Conservation (phyloP, 2,797 vertebrate species). For the Danio kyathit region DNA sequence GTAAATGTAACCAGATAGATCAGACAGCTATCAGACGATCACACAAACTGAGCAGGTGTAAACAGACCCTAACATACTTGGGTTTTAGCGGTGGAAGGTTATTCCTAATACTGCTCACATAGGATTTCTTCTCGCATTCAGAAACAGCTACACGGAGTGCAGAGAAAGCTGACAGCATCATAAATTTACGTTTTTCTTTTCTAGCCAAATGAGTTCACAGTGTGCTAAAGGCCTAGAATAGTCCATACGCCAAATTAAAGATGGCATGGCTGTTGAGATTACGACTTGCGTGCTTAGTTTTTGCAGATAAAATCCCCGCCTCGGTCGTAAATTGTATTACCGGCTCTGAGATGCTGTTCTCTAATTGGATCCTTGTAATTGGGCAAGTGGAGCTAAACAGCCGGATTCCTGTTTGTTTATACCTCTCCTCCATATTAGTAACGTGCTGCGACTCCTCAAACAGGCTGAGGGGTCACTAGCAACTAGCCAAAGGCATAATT, state of each 20-base stretch:
- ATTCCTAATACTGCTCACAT: not conserved
- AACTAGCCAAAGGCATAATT: constrained; percentile 61
- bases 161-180: constrained; percentile 20
- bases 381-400: constrained; percentile 63
- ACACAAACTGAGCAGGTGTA: no score
- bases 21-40: no score
- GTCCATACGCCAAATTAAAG: constrained; percentile 47
- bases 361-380: constrained; percentile 69
- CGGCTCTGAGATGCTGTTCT: constrained; percentile 61
- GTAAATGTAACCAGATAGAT: no score
- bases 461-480: constrained; percentile 53
- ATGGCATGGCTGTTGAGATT: constrained; percentile 51
- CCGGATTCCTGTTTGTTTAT: constrained; percentile 68
- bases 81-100: not conserved
- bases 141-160: not conserved
- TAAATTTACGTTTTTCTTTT: constrained; percentile 30
- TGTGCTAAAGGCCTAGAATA: constrained; percentile 40
- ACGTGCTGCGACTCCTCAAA: constrained; percentile 62
- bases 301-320: constrained; percentile 49
- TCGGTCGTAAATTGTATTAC: constrained; percentile 59
- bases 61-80: not conserved
- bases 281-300: constrained; percentile 43
- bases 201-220: constrained; percentile 37
- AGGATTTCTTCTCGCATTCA: not conserved
- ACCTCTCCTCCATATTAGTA: constrained; percentile 63